Percentiles rank a stretch among this genome's conserved stretches.
Evolutionary conservation across 2,888 invertebrate genomes (phyloP).

Genomic region (Sesamia inferens): DNA sequence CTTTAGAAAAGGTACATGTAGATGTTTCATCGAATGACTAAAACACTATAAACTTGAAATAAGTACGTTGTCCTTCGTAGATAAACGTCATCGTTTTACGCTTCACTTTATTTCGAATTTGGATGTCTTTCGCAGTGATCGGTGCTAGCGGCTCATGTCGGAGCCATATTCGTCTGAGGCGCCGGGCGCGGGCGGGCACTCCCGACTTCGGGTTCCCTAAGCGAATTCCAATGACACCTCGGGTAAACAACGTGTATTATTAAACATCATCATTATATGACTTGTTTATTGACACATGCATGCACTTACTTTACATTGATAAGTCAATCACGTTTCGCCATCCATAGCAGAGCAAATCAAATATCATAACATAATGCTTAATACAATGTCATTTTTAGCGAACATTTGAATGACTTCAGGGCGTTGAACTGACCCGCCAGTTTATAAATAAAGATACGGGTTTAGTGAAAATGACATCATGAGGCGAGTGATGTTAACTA

Average conservation of each 20-base stretch:
- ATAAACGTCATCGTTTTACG: neutral
- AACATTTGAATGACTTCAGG: conserved; percentile 48
- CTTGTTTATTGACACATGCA: conserved; percentile 40
- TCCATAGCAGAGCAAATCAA: conserved; percentile 33
- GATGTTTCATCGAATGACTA: conserved; percentile 4
- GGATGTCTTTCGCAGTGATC: conserved; percentile 54
- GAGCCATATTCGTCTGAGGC: conserved; percentile 30
- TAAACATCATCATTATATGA: conserved; percentile 41
- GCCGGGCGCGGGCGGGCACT: conserved; percentile 8
- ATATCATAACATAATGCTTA: conserved; percentile 33
- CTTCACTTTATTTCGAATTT: conserved; percentile 21
- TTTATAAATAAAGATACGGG: conserved; percentile 27
- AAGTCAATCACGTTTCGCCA: conserved; percentile 38
- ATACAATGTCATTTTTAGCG: conserved; percentile 30
- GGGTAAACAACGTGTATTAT: conserved; percentile 60
- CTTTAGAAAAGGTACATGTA: neutral
- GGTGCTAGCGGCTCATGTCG: conserved; percentile 16
- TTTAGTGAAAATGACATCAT: conserved; percentile 41
- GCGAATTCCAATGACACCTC: conserved; percentile 52
- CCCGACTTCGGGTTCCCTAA: conserved; percentile 15
- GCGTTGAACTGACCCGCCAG: conserved; percentile 51
- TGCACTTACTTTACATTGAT: conserved; percentile 28
- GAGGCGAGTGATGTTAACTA: conserved; percentile 25
- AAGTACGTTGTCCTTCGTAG: neutral
- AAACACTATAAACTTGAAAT: neutral